Evolutionary conservation across 2,888 invertebrate genomes (phyloP).

Genomic region (Agonopterix arenella): DNA sequence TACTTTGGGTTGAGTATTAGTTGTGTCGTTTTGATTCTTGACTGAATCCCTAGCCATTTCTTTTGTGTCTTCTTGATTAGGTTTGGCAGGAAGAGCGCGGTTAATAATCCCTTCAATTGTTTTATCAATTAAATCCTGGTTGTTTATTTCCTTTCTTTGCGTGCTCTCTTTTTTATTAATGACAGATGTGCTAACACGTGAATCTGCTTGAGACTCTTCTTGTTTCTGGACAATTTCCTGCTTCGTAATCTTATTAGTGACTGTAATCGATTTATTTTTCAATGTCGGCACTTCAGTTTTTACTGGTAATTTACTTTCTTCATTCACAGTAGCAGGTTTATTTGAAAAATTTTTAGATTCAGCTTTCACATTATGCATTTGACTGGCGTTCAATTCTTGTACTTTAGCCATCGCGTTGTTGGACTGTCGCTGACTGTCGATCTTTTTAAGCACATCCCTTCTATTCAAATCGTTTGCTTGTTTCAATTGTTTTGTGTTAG

Average conservation of each 20-base stretch:
- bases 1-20: not conserved
- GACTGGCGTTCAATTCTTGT: slow-evolving; percentile 28
- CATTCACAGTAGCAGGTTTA: slow-evolving; percentile 22
- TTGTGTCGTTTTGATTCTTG: slow-evolving; percentile 15
- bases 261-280: slow-evolving; percentile 13
- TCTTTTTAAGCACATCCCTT: slow-evolving; percentile 62
- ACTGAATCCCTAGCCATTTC: slow-evolving; percentile 14
- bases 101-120: slow-evolving; percentile 65
- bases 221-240: slow-evolving; percentile 14
- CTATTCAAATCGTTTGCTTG: slow-evolving; percentile 66
- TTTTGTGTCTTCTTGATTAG: slow-evolving; percentile 29
- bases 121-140: slow-evolving; percentile 61
- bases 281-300: slow-evolving; percentile 22
- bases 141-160: slow-evolving; percentile 45
- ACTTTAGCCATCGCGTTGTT: slow-evolving; percentile 41
- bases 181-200: not conserved
- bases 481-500: slow-evolving; percentile 59
- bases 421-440: slow-evolving; percentile 58
- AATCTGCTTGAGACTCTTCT: not conserved
- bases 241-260: slow-evolving; percentile 14
- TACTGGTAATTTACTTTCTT: slow-evolving; percentile 20
- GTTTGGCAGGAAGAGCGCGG: slow-evolving; percentile 35
- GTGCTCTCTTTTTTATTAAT: slow-evolving; percentile 26
- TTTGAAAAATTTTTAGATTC: slow-evolving; percentile 46
- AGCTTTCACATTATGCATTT: slow-evolving; percentile 36